Percentiles rank a stretch among this genome's conserved stretches.
Conservation (phyloP, 2,113 vertebrate genomes). For the Pantherophis guttatus region DNA sequence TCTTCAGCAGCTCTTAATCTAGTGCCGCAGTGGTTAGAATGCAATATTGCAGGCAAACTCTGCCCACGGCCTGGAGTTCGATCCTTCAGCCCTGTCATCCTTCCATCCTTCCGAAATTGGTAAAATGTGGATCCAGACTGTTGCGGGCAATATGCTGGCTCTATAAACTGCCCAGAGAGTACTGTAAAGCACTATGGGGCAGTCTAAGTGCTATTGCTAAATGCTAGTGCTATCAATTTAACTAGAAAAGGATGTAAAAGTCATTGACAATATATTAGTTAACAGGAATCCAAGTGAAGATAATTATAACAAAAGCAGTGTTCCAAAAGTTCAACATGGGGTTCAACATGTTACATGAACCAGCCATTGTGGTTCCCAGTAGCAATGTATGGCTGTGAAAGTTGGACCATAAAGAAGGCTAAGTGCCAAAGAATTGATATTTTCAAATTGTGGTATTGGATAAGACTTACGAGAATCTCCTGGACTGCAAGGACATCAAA, state of each 20-base stretch:
- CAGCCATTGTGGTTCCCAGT: not conserved
- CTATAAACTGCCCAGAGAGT: not conserved
- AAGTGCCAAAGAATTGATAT: not conserved
- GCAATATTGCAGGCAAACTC: too few species aligned
- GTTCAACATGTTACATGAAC: not conserved
- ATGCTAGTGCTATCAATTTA: not conserved
- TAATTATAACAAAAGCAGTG: not conserved
- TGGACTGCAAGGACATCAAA: not conserved
- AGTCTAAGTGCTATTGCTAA: not conserved
- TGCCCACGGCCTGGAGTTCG: too few species aligned
- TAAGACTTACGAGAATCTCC: not conserved
- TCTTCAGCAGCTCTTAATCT: not conserved
- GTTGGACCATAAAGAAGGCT: not conserved
- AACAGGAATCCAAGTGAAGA: not conserved
- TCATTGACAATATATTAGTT: too few species aligned
- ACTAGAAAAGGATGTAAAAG: not conserved
- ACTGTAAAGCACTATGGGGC: not conserved
- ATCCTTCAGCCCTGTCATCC: too few species aligned
- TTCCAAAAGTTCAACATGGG: not conserved
- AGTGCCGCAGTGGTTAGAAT: too few species aligned
- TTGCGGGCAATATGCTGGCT: not conserved
- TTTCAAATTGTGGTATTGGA: not conserved
- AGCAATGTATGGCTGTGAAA: not conserved
- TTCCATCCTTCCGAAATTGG: too few species aligned
- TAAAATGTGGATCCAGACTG: too few species aligned